A percentile compares a stretch with the other conserved stretches of the same genome.
These are phyloP conservation scores for Hypothenemus hampei DNA, from an alignment of 1,140 invertebrate species.

Conservation along the genomic window DNA sequence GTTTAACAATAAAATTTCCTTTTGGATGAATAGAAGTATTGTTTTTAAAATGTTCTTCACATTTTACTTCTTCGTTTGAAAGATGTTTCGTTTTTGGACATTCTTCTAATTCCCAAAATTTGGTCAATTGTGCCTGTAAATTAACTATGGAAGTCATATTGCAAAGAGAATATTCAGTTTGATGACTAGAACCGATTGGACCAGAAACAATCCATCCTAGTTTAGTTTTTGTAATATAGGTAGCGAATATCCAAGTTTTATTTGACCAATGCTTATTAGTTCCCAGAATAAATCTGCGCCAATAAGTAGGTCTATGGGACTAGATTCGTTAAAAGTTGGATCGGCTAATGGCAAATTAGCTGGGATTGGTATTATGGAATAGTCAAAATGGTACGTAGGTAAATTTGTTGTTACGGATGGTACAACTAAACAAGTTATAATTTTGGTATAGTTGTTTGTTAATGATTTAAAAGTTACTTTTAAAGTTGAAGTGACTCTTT, in stretches of 20 bases:
- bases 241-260: conserved; percentile 28
- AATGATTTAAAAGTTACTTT: conserved; percentile 2
- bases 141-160: not conserved
- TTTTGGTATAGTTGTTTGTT: conserved; percentile 16
- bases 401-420: conserved; percentile 25
- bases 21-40: conserved; percentile 23
- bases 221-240: conserved; percentile 37
- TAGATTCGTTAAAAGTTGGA: conserved; percentile 34
- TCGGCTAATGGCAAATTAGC: conserved; percentile 37
- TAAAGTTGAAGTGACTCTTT: conserved; percentile 6
- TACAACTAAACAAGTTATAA: conserved; percentile 15
- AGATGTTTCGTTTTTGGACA: conserved; percentile 12
- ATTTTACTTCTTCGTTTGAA: conserved; percentile 31
- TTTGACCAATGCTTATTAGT: conserved; percentile 31
- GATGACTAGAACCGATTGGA: too few species aligned
- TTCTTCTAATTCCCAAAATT: conserved; percentile 40
- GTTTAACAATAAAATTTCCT: conserved; percentile 39
- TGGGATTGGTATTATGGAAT: conserved; percentile 25
- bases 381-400: conserved; percentile 14
- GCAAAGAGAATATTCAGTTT: too few species aligned
- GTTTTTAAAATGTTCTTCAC: conserved; percentile 36
- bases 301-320: conserved; percentile 33
- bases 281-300: conserved; percentile 33
- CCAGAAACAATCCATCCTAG: conserved; percentile 39
- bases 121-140: conserved; percentile 17